These are phyloP conservation scores for Formica exsecta DNA, from an alignment of 1,140 invertebrate species.

Conservation along the genomic window DNA sequence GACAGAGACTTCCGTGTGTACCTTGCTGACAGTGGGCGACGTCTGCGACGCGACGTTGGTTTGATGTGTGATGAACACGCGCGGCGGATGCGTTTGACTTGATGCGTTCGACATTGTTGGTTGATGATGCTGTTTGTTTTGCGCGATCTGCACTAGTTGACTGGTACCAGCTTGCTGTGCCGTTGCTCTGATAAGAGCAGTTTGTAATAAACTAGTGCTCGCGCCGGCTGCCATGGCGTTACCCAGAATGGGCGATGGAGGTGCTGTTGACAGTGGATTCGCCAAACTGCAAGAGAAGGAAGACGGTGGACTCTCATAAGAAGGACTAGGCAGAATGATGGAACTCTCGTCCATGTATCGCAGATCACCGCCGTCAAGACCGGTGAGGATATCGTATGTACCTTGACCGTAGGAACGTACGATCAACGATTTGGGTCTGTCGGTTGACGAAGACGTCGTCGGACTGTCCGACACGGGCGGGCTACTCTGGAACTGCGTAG, in stretches of 20 bases:
- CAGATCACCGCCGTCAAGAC: slow-evolving; percentile 93
- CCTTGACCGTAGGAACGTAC: slow-evolving; percentile 86
- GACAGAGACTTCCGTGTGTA: slow-evolving; percentile 90
- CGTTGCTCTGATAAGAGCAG: slow-evolving; percentile 90
- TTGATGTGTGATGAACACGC: slow-evolving; percentile 85
- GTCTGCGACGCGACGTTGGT: slow-evolving; percentile 85
- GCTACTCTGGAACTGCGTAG: slow-evolving; percentile 90
- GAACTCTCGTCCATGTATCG: slow-evolving; percentile 97
- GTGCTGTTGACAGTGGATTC: slow-evolving; percentile 86
- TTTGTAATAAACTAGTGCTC: slow-evolving; percentile 89
- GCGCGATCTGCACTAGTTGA: slow-evolving; percentile 89
- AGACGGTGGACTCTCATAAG: slow-evolving; percentile 91
- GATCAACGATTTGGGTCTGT: slow-evolving; percentile 88
- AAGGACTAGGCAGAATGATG: slow-evolving; percentile 92
- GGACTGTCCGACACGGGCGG: slow-evolving; percentile 88
- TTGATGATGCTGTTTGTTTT: slow-evolving; percentile 68
- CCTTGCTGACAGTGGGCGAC: slow-evolving; percentile 88
- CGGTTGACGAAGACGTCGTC: slow-evolving; percentile 86
- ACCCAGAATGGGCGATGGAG: slow-evolving; percentile 87
- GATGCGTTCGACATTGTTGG: slow-evolving; percentile 81
- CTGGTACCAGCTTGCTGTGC: slow-evolving; percentile 89
- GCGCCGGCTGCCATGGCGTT: slow-evolving; percentile 81
- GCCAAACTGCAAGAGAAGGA: slow-evolving; percentile 87
- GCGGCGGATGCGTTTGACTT: slow-evolving; percentile 84
- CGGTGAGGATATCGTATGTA: slow-evolving; percentile 92